Evolutionary conservation across 2,113 vertebrate species (phyloP).

Genomic region (Hippoglossus stenolepis): DNA sequence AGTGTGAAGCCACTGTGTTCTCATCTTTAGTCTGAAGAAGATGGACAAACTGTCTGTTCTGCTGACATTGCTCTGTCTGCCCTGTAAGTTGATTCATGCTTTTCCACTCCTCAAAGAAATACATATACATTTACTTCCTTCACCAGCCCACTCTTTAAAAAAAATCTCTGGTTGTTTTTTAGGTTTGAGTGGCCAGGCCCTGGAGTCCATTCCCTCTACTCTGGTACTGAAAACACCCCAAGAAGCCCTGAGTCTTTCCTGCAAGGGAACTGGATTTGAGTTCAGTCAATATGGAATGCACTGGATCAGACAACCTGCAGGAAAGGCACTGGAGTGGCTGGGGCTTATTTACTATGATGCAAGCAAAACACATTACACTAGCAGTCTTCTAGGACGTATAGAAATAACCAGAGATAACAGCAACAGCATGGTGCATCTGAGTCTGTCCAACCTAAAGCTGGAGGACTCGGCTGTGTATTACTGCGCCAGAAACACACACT

Average conservation of each 20-base stretch:
- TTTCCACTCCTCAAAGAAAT: too few relatives aligned
- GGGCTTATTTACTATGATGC: constrained; percentile 27
- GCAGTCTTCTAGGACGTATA: constrained; percentile 26
- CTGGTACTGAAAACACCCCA: constrained; percentile 24
- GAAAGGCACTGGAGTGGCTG: constrained; percentile 59
- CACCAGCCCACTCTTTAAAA: too few relatives aligned
- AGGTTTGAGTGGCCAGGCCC: constrained; percentile 10
- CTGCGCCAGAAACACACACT: constrained; percentile 17
- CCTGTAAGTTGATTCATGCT: not conserved
- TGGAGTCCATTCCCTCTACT: too few relatives aligned
- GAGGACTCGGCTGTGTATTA: constrained; percentile 52
- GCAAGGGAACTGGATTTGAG: constrained; percentile 38
- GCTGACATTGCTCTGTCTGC: constrained; percentile 32
- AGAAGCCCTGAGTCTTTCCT: constrained; percentile 62
- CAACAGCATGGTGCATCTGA: constrained; percentile 39
- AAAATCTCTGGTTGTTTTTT: too few relatives aligned
- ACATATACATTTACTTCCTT: too few relatives aligned
- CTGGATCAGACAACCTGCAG: constrained; percentile 62
- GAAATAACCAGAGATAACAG: constrained; percentile 47
- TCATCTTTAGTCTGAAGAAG: constrained; percentile 19
- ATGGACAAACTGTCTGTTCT: constrained; percentile 26
- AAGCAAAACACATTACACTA: constrained; percentile 21
- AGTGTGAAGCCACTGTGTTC: not conserved
- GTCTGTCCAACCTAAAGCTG: constrained; percentile 30
- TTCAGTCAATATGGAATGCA: constrained; percentile 33